Base-by-base conservation (phyloP, 2,113 vertebrate genomes). In the Megatriorchis doriae region DNA sequence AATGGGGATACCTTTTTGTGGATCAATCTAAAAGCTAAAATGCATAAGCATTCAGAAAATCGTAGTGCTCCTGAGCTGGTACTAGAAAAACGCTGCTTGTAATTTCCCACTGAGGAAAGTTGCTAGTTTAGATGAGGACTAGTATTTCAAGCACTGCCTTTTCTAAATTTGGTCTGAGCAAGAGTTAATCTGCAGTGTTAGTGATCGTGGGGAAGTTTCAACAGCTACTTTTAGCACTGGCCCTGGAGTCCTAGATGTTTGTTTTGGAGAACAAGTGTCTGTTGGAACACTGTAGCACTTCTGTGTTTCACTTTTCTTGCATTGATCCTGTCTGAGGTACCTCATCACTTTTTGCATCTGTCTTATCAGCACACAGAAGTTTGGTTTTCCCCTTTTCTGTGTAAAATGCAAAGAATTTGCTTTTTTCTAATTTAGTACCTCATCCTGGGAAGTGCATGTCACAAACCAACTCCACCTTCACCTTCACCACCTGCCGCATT, bases 401-500 rank as follows among this genome's bases (percentile, higher is more conserved):
- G 92, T 92, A 96, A 97, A 98, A 97, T 96, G 94, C 97, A 78
- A 98, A 98, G 97, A 97, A 95, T 96, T 53, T 98, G 96, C 97
- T 97, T 96, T 98, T 90, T 93, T 96, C 96, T 40, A 17, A 95
- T 98, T 50, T 96, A 99, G 99, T 99, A 61, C 98, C 99, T 98
- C 99, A 99, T 97, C 99, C 99, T 94, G 99, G 99, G 95, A 99
- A 99, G 98, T 99, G 99, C 98, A 98, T 99, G 99, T 99, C 99
- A 93, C 98, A 99, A 96, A 99, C 99, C 85, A 99, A 98, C 98
- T 99, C 99, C 96, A 99, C 99, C 81, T 99, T 99, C 96, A 99
- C 99, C 97, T 99, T 99, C 97, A 99, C 99, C 97, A 99, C 99
- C 97, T 99, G 99, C 97, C 99, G 99, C 96, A 99, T 99, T 94